Evolutionary conservation across 2,888 invertebrate species (phyloP).

Genomic region (Incurvaria masculella): DNA sequence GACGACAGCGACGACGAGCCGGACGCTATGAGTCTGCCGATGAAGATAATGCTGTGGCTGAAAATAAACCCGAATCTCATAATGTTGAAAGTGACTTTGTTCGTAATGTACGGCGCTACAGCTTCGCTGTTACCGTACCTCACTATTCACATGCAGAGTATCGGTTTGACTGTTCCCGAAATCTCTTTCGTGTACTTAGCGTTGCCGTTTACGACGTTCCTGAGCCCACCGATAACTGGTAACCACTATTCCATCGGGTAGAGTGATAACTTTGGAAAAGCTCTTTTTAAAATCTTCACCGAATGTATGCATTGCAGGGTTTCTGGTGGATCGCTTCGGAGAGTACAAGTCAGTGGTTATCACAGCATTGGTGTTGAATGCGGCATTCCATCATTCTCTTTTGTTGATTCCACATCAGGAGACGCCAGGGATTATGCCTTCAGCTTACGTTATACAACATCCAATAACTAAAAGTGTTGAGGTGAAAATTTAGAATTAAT

Average conservation of each 20-base stretch:
- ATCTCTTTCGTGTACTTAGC: conserved; percentile 85
- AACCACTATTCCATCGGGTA: too few relatives aligned
- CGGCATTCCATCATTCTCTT: conserved; percentile 75
- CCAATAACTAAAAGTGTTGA: conserved; percentile 68
- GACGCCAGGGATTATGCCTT: conserved; percentile 70
- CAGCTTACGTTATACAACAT: conserved; percentile 73
- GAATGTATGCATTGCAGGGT: conserved; percentile 54
- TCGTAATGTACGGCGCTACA: conserved; percentile 82
- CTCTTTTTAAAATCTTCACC: too few relatives aligned
- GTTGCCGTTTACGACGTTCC: conserved; percentile 80
- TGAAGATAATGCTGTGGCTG: conserved; percentile 43
- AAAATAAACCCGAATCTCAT: conserved; percentile 74
- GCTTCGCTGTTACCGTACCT: conserved; percentile 83
- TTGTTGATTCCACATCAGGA: conserved; percentile 78
- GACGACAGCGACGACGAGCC: conserved; percentile 35
- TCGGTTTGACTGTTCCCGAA: conserved; percentile 83
- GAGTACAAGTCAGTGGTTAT: conserved; percentile 83
- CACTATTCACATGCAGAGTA: conserved; percentile 88
- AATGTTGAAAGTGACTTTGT: conserved; percentile 77
- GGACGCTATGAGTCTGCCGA: conserved; percentile 34
- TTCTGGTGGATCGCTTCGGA: conserved; percentile 82
- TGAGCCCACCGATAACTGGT: conserved; percentile 82
- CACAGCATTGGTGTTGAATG: conserved; percentile 71
- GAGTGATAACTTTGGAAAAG: too few relatives aligned
- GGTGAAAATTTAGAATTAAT: conserved; percentile 52